Conservation (phyloP, 2,113 vertebrate genomes). For the Salvelinus sp. region DNA sequence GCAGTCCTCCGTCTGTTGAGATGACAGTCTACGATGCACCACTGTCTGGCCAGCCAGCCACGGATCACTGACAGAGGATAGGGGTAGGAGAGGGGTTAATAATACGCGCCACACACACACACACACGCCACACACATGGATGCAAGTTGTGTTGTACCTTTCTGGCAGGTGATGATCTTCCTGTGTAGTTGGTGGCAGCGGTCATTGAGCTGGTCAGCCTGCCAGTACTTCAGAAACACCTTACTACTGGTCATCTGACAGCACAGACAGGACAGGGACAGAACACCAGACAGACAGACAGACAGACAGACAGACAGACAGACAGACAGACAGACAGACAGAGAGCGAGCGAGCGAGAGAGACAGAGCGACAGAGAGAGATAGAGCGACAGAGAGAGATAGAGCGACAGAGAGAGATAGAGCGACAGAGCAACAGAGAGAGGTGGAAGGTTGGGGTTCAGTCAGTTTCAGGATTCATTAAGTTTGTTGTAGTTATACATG, state of each 20-base stretch:
- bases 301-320: neutral
- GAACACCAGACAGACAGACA: neutral
- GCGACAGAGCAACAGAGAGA: neutral
- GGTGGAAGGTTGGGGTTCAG: neutral
- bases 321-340: neutral
- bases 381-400: neutral
- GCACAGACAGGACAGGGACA: no score
- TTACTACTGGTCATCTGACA: constrained; percentile 84
- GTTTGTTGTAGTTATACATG: constrained; percentile 2
- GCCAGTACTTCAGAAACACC: constrained; percentile 94
- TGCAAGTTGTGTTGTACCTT: constrained; percentile 76
- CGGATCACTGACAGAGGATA: constrained; percentile 76
- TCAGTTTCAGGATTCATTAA: neutral
- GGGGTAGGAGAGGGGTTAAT: constrained; percentile 1
- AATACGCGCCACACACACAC: neutral
- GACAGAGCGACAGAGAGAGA: no score
- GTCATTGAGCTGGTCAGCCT: constrained; percentile 89
- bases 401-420: neutral
- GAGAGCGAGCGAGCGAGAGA: no score
- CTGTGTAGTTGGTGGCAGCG: constrained; percentile 87
- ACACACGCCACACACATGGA: neutral
- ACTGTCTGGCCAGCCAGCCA: constrained; percentile 87
- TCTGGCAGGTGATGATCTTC: constrained; percentile 92
- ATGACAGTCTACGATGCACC: constrained; percentile 70
- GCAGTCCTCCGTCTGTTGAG: constrained; percentile 74